Evolutionary conservation across 2,888 invertebrate genomes (phyloP), one percentile per base, ranked within the genome.

Genomic region (Drosophila barbarae): DNA sequence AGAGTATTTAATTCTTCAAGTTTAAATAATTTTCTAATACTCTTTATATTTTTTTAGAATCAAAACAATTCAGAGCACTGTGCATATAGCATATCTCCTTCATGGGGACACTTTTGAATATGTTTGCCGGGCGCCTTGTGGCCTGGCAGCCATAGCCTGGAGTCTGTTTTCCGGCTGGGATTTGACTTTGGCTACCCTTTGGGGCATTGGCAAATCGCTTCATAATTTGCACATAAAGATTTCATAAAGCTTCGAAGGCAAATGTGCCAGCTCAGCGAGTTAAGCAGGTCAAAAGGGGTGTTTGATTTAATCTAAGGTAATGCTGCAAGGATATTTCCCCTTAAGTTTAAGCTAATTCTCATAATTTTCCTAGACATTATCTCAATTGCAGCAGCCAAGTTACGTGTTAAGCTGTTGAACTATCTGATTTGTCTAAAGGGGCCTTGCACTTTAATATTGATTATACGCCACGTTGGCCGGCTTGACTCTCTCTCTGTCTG

Each of bases 71-170:
- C 46, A 35, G 41, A 69, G 64, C 58, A 65, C 58, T 72, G 76
- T 57, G 71, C 63, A 74, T 70, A 74, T 78, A 59, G 64, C 50
- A 68, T 49, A 69, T 59, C 49, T 30, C 58, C 51, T 61, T 65
- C 60, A 50, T 47, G 64, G 60, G 53, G 30, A 64, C 71, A 71
- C 50, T 66, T 44, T 41, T 44, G 53, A 74, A 53, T 73, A 51
- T 69, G 68, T 82, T 73, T 79, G 77, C 53, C 26, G 8, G 75
- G 52, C 65, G 66, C 77, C 81, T 63, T 67, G 50, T 28, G 66
- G 58, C 54, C 18, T 13, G 46, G 15, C 21, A 30, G 36, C 15
- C 21, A 39, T 23, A 46, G 52, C 60, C 46, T 15, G 28, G 23
- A 56, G 51, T 54, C 47, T 36, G 36, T 56, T 47, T 69, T 49